Conservation (phyloP, 2,797 vertebrate species). For the Anabas testudineus region DNA sequence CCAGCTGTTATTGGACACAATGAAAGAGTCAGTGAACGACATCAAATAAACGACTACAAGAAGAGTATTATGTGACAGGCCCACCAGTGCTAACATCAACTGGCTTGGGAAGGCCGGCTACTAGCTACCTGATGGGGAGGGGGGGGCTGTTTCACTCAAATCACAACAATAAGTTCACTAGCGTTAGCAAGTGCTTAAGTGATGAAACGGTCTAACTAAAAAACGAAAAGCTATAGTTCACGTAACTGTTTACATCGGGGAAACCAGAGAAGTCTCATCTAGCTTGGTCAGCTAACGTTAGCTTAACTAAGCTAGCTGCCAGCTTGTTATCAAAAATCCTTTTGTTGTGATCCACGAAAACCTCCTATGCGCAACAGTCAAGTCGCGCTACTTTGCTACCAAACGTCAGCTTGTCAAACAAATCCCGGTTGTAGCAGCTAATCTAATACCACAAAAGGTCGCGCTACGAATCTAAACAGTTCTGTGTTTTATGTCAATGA, state of each 20-base stretch:
- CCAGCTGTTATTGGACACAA: neutral
- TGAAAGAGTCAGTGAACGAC: neutral
- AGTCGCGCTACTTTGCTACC: constrained; percentile 50
- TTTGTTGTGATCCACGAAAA: constrained; percentile 81
- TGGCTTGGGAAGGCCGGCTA: constrained; percentile 67
- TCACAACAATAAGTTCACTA: constrained; percentile 61
- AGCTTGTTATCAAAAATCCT: constrained; percentile 82
- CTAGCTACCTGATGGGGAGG: constrained; percentile 62
- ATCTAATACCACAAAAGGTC: neutral
- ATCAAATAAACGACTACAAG: neutral
- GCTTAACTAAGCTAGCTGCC: constrained; percentile 68
- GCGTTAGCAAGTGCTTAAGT: constrained; percentile 19
- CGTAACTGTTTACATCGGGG: neutral
- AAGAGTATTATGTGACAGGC: constrained; percentile 38
- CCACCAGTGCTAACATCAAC: constrained; percentile 37
- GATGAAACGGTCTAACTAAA: neutral
- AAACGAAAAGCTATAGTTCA: neutral
- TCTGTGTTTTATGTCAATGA: neutral
- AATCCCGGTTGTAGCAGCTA: neutral
- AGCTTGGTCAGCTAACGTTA: constrained; percentile 63
- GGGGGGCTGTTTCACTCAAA: constrained; percentile 52
- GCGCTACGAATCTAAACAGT: neutral
- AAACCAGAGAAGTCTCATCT: constrained; percentile 2
- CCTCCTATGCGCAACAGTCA: constrained; percentile 72
- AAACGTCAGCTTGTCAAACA: constrained; percentile 22